These are phyloP conservation scores for Reinhardtius hippoglossoides DNA, from an alignment of 2,113 vertebrate species.

Conservation along the genomic window DNA sequence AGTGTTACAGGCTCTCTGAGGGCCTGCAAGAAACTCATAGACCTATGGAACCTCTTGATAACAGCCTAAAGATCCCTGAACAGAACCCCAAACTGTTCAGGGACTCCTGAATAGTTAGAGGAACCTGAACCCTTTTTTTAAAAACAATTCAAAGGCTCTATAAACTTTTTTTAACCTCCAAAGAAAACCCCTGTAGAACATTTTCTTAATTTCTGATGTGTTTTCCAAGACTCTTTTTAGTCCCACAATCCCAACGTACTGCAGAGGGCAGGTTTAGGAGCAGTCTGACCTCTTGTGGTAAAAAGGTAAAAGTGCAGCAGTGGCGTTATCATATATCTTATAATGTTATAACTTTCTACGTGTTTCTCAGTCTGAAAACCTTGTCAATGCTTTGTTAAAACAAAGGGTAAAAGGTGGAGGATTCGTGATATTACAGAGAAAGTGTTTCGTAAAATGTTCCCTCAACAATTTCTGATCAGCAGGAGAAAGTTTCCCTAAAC, in stretches of 20 bases:
- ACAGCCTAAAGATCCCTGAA: too few species aligned
- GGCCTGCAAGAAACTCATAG: too few species aligned
- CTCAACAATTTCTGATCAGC: conserved; percentile 37
- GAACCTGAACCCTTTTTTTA: neutral
- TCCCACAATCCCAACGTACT: neutral
- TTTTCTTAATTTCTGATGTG: too few species aligned
- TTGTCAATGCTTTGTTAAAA: neutral
- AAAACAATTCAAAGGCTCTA: neutral
- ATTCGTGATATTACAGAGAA: neutral
- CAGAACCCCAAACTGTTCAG: too few species aligned
- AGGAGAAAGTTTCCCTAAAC: neutral
- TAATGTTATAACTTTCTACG: neutral
- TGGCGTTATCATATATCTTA: neutral
- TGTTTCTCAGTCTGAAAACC: neutral
- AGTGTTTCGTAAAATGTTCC: conserved; percentile 15
- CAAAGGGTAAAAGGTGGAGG: neutral
- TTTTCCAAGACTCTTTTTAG: neutral
- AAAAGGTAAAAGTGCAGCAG: conserved; percentile 52
- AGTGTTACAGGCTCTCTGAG: too few species aligned
- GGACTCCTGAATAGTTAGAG: too few species aligned
- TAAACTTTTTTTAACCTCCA: neutral
- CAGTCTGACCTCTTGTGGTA: conserved; percentile 75
- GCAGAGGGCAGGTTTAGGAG: neutral
- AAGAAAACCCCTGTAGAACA: too few species aligned
- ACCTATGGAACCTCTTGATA: too few species aligned